phyloP scores from a whole-genome alignment of 1,140 invertebrate genomes.

The Bombyx mori region ASM3026992v2 NC_085116.1:11403501-11404000 shows the following conservation, averaged over 20 bases:
- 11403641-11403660: no score
- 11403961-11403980: constrained; percentile 41
- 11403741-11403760: constrained; percentile 7
- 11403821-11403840: constrained; percentile 15
- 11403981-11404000: constrained; percentile 49
- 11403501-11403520: no score
- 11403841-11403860: constrained; percentile 42
- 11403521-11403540: no score
- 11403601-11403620: no score
- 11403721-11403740: no score
- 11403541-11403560: no score
- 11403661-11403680: no score
- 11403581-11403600: no score
- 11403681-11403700: no score
- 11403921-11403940: constrained; percentile 41
- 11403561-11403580: no score
- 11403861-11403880: constrained; percentile 56
- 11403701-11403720: no score
- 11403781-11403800: constrained; percentile 23
- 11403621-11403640: no score
- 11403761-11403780: constrained; percentile 19
- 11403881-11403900: constrained; percentile 51
- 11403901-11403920: constrained; percentile 48
- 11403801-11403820: constrained; percentile 26
- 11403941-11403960: constrained; percentile 45